Evolutionary conservation across 2,113 vertebrate genomes (phyloP).

Genomic region (Oreochromis aureus): DNA sequence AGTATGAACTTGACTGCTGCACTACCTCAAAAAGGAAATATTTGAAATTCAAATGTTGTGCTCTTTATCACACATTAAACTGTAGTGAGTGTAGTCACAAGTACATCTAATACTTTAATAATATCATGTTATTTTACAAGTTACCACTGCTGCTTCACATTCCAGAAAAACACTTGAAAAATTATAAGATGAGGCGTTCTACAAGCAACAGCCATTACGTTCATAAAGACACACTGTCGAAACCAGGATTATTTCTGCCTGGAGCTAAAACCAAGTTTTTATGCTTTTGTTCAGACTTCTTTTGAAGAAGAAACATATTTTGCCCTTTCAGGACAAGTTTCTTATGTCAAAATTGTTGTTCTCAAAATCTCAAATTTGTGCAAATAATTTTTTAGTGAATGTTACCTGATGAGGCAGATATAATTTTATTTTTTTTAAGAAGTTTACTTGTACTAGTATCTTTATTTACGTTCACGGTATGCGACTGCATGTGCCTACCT

Average conservation of each 20-base stretch:
- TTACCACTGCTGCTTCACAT: not conserved
- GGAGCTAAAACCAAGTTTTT: not conserved
- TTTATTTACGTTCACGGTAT: not conserved
- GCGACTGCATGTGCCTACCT: slow-evolving; percentile 70
- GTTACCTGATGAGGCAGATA: not conserved
- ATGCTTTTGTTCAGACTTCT: not conserved
- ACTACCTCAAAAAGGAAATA: not conserved
- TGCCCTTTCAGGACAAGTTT: not conserved
- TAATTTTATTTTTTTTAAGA: not conserved
- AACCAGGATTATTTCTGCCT: not conserved
- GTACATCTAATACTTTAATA: not conserved
- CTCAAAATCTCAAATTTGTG: not conserved
- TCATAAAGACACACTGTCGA: not conserved
- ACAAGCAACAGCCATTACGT: not conserved
- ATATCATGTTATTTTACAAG: not conserved
- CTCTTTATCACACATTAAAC: not conserved
- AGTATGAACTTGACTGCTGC: not conserved
- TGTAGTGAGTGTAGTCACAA: not conserved
- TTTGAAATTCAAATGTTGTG: not conserved
- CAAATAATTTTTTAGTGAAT: not conserved
- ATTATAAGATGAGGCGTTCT: not conserved
- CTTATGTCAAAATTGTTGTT: not conserved
- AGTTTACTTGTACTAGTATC: not conserved
- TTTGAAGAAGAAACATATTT: not conserved
- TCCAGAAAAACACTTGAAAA: not conserved